phyloP scores from a whole-genome alignment of 2,113 vertebrate genomes.

The Mormoops blainvillei region DNA sequence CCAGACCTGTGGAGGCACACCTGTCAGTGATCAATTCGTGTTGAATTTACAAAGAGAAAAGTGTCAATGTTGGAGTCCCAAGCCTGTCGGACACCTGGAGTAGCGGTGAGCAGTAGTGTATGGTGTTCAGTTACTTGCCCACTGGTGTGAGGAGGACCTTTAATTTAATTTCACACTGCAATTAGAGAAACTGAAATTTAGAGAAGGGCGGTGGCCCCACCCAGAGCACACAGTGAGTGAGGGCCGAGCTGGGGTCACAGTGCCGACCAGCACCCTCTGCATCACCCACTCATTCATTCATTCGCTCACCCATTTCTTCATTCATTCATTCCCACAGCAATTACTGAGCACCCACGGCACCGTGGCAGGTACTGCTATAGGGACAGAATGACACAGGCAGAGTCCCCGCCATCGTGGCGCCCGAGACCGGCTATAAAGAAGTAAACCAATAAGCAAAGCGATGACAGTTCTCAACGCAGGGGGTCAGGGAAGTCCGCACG shows the following conservation, averaged over 20 bases:
- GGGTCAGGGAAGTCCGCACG: accelerated
- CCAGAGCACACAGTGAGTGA: neutral
- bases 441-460: neutral
- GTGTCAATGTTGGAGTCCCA: neutral
- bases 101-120: neutral
- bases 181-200: neutral
- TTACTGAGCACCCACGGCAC: neutral
- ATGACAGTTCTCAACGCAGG: neutral
- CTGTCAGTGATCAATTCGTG: neutral
- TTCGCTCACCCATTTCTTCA: neutral
- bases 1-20: neutral
- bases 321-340: neutral
- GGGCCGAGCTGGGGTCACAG: neutral
- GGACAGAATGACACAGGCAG: neutral
- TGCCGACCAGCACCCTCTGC: neutral
- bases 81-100: accelerated
- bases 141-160: neutral
- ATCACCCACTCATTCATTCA: neutral
- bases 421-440: neutral
- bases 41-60: neutral
- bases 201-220: neutral
- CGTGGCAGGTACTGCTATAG: neutral
- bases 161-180: neutral
- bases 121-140: neutral
- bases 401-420: accelerated